Conservation (phyloP, 23 tunicate species). For the Halocynthia aurantium region DNA sequence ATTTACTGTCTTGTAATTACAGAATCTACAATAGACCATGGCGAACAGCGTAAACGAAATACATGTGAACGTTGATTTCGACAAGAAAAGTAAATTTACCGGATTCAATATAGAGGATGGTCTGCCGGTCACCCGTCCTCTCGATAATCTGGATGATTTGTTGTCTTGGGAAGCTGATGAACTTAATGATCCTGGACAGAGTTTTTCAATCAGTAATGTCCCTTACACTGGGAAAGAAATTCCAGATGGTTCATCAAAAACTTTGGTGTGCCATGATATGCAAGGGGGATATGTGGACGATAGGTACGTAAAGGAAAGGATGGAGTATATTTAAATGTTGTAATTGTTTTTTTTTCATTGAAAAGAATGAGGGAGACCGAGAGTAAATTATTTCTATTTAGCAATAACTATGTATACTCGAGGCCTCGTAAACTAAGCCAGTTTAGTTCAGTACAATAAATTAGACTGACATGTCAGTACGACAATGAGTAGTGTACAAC, state of each 20-base stretch:
- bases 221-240: conserved; percentile 48
- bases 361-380: no score
- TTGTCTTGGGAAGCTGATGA: conserved; percentile 58
- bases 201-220: conserved; percentile 39
- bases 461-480: no score
- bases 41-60: neutral
- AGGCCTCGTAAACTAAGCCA: no score
- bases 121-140: conserved; percentile 50
- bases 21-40: neutral
- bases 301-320: conserved; percentile 26
- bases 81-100: conserved; percentile 18
- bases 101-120: conserved; percentile 72
- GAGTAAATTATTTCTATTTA: no score
- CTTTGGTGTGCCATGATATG: conserved; percentile 84
- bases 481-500: no score
- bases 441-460: no score
- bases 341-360: no score
- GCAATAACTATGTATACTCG: no score
- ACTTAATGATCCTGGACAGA: conserved; percentile 52
- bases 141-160: conserved; percentile 53
- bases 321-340: no score
- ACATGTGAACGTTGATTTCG: conserved; percentile 30
- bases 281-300: conserved; percentile 67
- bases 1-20: no score
- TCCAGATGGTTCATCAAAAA: conserved; percentile 23